Evolutionary conservation across 92 coral and sea anemone genomes (phyloP).

Genomic region (Parazoanthus atlanticus): DNA sequence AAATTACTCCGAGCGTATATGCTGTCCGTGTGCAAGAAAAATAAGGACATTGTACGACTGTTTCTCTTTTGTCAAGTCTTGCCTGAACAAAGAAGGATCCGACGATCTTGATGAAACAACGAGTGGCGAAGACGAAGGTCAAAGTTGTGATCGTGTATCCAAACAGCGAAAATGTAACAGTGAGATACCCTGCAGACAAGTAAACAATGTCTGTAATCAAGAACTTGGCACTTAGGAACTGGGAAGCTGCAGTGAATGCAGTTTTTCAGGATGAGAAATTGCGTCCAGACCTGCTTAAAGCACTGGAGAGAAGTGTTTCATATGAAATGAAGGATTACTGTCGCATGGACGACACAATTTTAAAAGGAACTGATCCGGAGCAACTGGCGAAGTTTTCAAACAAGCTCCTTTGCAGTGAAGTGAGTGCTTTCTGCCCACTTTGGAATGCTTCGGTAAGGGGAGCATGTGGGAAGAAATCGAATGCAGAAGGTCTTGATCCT

Average conservation of each 20-base stretch:
- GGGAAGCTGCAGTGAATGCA: conserved; percentile 1
- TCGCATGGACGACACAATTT: not conserved
- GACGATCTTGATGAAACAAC: no score
- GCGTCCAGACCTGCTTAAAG: not conserved
- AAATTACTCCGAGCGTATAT: no score
- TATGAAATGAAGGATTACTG: not conserved
- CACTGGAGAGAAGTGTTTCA: not conserved
- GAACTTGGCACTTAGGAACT: not conserved
- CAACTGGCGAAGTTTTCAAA: not conserved
- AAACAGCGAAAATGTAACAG: no score
- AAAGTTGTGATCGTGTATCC: not conserved
- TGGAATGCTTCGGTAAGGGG: not conserved
- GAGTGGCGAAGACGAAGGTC: not conserved
- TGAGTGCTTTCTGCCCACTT: not conserved
- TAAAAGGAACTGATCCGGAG: not conserved
- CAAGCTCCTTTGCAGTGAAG: not conserved
- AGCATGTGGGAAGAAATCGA: not conserved
- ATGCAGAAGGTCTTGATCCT: not conserved
- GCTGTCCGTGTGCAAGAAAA: no score
- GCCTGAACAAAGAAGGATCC: no score
- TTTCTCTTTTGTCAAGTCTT: no score
- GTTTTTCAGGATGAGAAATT: not conserved
- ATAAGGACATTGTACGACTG: no score
- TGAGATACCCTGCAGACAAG: not conserved
- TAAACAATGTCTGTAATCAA: not conserved